Evolutionary conservation across 2,113 vertebrate genomes (phyloP), one percentile per base, ranked within the genome.

Genomic region (Myrmophylax atrothorax): DNA sequence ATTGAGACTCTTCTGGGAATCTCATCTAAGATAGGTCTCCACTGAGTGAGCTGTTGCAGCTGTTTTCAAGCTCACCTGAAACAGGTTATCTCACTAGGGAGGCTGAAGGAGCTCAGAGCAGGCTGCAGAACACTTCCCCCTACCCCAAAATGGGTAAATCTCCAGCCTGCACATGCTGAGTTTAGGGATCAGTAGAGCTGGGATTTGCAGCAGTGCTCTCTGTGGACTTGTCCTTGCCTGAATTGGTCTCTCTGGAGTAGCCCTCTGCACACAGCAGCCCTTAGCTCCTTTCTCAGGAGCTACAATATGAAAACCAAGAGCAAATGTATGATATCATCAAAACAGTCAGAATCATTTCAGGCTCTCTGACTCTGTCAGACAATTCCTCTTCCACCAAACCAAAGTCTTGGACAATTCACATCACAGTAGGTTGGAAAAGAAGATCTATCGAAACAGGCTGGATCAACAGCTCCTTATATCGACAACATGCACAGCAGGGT

Each of bases 321-420:
- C 47, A 63, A 70, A 38, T 24, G 38, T 0, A 0, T 5, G 3
- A 5, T 40, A 59, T 37, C 56, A 91, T 40, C 62, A 9, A 42
- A 35, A n/a, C 22, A n/a, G 33, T 1, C 35, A 33, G 38, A 70
- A 67, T 26, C 5, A 11, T 56, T 79, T 25, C n/a, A 38, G 33
- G 50, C 64, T 77, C 49, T 73, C 74, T 37, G 55, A n/a, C 4
- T 76, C 26, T 64, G 2, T 11, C 64, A 84, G 29, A 63, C 18
- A 59, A 62, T 47, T 90, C 28, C 50, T 63, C 67, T 52, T 79
- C 33, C 55, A 63, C 20, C 29, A 84, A 83, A 67, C 20, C 38
- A 25, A 56, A 55, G 68, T 12, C 52, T 37, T 18, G 63, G 50
- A 17, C 26, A 74, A 52, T 22, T 60, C 56, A 40, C 55, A 47